phyloP scores from a whole-genome alignment of 2,888 invertebrate species.

The Villa cingulata region DNA sequence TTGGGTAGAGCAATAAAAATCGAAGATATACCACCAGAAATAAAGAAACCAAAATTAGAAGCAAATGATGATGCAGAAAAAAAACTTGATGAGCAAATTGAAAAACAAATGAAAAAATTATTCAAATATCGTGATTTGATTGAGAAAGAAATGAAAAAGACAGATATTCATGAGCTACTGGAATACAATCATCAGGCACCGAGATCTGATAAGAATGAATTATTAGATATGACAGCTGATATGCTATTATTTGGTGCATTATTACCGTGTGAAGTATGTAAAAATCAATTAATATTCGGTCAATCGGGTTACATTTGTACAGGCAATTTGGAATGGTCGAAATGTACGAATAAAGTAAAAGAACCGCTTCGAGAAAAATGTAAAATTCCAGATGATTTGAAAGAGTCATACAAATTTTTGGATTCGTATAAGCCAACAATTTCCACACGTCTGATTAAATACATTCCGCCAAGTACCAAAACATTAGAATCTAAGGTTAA shows the following conservation, averaged over 20 bases:
- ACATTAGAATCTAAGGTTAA: slow-evolving; percentile 20
- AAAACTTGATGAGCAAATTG: slow-evolving; percentile 40
- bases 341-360: slow-evolving; percentile 59
- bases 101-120: slow-evolving; percentile 23
- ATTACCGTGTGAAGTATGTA: slow-evolving; percentile 63
- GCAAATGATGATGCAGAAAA: slow-evolving; percentile 45
- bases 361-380: slow-evolving; percentile 61
- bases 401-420: slow-evolving; percentile 43
- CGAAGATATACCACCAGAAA: slow-evolving; percentile 43
- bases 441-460: slow-evolving; percentile 43
- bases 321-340: slow-evolving; percentile 72
- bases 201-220: slow-evolving; percentile 48
- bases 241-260: slow-evolving; percentile 79
- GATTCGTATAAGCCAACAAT: slow-evolving; percentile 47
- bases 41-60: slow-evolving; percentile 57
- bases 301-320: slow-evolving; percentile 74
- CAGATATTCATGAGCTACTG: slow-evolving; percentile 49
- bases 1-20: slow-evolving; percentile 26
- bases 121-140: slow-evolving; percentile 54
- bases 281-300: slow-evolving; percentile 54
- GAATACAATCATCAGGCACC: slow-evolving; percentile 58
- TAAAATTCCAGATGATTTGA: slow-evolving; percentile 49
- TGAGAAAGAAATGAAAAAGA: slow-evolving; percentile 43
- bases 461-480: slow-evolving; percentile 37
- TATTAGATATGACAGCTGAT: slow-evolving; percentile 64